Conservation (phyloP, 1,140 invertebrate genomes). For the Hesperophylax magnus region DNA sequence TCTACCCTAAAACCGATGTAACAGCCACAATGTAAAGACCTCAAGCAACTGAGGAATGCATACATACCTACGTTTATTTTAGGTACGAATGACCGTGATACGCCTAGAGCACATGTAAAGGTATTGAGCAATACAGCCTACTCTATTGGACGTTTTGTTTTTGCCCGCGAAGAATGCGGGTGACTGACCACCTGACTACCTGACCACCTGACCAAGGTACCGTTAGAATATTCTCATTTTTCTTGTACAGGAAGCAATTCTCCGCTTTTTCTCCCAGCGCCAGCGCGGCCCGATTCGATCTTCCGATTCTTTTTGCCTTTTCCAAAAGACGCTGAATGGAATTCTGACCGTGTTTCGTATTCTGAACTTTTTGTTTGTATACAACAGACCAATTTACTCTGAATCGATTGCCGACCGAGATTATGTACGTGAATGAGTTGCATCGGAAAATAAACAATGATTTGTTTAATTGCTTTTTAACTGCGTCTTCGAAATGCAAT, state of each 20-base stretch:
- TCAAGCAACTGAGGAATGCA: too few relatives aligned
- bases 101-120: too few relatives aligned
- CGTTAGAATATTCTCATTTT: constrained; percentile 31
- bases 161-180: not conserved
- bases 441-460: too few relatives aligned
- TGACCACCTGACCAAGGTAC: not conserved
- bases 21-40: too few relatives aligned
- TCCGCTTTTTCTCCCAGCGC: not conserved
- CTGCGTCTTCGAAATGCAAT: too few relatives aligned
- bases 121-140: not conserved
- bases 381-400: constrained; percentile 10
- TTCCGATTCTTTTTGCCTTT: not conserved
- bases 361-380: constrained; percentile 6
- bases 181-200: constrained; percentile 7
- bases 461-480: too few relatives aligned
- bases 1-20: too few relatives aligned
- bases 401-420: not conserved
- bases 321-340: constrained; percentile 5
- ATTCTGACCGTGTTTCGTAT: not conserved
- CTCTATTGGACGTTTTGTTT: not conserved
- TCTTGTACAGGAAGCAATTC: constrained; percentile 11
- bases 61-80: too few relatives aligned
- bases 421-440: too few relatives aligned
- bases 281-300: not conserved
- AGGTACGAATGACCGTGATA: too few relatives aligned